Evolutionary conservation across 2,797 vertebrate species (phyloP).

Genomic region (Sebastes melanostomus): DNA sequence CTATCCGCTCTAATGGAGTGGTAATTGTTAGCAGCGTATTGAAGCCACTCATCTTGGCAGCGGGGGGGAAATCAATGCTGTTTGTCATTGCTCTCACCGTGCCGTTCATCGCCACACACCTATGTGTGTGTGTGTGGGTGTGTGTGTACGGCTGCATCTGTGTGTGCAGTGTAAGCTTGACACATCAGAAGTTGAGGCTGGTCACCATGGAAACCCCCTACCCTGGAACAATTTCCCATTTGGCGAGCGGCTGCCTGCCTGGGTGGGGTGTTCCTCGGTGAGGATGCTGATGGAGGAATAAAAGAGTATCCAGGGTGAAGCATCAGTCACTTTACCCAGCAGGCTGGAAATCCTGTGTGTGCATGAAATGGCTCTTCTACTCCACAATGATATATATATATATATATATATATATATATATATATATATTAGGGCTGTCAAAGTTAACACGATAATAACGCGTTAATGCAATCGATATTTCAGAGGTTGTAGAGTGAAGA

Average conservation of each 20-base stretch:
- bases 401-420: no score
- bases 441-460: accelerated
- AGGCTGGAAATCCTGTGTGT: neutral
- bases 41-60: slow-evolving; percentile 23
- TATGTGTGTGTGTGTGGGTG: slow-evolving; percentile 6
- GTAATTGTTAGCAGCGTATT: slow-evolving; percentile 28
- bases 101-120: neutral
- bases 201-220: slow-evolving; percentile 61
- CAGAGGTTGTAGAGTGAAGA: accelerated
- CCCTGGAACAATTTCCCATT: slow-evolving; percentile 17
- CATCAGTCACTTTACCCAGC: neutral
- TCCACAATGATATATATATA: no score
- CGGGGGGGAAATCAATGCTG: slow-evolving; percentile 24
- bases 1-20: slow-evolving; percentile 33
- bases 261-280: neutral
- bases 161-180: neutral
- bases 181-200: slow-evolving; percentile 27
- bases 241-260: neutral
- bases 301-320: slow-evolving; percentile 2
- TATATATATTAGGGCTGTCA: no score
- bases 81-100: slow-evolving; percentile 22
- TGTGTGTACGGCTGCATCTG: neutral
- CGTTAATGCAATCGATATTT: no score
- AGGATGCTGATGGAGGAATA: neutral
- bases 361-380: neutral